Evolutionary conservation across 2,113 vertebrate genomes (phyloP).

Genomic region (Thalassarche chlororhynchos): DNA sequence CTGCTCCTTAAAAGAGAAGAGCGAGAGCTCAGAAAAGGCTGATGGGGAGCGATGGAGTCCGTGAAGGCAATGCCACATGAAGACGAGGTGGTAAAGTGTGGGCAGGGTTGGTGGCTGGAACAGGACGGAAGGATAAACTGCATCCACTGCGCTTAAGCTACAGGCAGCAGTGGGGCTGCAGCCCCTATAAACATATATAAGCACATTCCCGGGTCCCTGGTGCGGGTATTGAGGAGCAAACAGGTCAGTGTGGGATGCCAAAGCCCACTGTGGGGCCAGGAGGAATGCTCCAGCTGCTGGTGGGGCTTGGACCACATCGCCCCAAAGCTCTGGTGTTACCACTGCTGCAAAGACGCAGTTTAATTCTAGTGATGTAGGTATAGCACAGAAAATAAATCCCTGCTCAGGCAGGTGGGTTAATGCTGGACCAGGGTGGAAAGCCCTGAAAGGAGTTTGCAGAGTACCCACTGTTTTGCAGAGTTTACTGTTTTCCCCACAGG

Average conservation of each 20-base stretch:
- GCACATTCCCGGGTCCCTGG: not conserved
- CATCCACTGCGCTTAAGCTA: not conserved
- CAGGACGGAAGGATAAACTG: fast-evolving
- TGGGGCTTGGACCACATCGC: not conserved
- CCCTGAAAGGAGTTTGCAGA: not conserved
- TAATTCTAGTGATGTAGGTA: not conserved
- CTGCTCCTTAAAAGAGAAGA: not conserved
- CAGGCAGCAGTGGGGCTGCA: not conserved
- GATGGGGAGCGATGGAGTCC: not conserved
- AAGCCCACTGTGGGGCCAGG: not conserved
- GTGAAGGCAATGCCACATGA: not conserved
- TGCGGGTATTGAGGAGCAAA: fast-evolving
- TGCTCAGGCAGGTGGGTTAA: not conserved
- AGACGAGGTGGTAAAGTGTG: not conserved
- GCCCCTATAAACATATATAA: not conserved
- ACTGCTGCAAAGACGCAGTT: not conserved
- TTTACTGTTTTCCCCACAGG: not conserved
- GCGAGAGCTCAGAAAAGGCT: not conserved
- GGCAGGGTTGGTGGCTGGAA: not conserved
- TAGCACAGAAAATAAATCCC: not conserved
- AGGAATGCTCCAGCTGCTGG: not conserved
- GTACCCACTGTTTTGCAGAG: not conserved
- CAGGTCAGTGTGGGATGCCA: not conserved
- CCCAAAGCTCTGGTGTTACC: not conserved
- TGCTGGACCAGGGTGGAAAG: not conserved